phyloP scores from a whole-genome alignment of 2,113 vertebrate genomes.

The Nicator chloris region DNA sequence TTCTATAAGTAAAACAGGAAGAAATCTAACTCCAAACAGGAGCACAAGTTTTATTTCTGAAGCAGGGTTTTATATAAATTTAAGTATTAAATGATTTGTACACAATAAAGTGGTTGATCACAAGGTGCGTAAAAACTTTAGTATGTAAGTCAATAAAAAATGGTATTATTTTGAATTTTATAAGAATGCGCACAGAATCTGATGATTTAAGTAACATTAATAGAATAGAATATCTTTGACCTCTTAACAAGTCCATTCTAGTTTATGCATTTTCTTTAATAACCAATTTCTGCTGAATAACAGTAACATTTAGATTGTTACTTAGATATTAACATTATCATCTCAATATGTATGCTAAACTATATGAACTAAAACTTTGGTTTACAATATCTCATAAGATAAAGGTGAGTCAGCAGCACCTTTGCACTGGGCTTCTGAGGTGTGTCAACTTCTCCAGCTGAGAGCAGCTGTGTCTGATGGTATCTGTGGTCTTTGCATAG shows the following conservation, averaged over 20 bases:
- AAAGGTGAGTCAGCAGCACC: not conserved
- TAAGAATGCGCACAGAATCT: not conserved
- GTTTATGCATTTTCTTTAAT: not conserved
- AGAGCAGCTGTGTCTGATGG: not conserved
- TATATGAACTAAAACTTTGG: not conserved
- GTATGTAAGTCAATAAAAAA: not conserved
- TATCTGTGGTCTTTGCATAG: not conserved
- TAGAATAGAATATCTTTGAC: not conserved
- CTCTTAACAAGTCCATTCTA: not conserved
- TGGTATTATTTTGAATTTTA: not conserved
- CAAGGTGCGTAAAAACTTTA: not conserved
- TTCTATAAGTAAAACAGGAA: not conserved
- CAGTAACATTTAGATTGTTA: not conserved
- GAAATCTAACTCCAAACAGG: not conserved
- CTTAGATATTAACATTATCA: not conserved
- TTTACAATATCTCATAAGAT: not conserved
- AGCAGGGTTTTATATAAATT: constrained; percentile 39
- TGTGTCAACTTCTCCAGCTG: not conserved
- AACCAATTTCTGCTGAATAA: not conserved
- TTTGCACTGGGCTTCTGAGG: not conserved
- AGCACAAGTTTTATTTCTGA: constrained; percentile 52
- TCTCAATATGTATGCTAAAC: not conserved
- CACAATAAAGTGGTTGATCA: not conserved
- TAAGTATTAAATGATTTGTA: constrained; percentile 58
- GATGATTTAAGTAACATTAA: not conserved